Conservation (phyloP, 2,797 vertebrate species). For the Caiman crocodilus region DNA sequence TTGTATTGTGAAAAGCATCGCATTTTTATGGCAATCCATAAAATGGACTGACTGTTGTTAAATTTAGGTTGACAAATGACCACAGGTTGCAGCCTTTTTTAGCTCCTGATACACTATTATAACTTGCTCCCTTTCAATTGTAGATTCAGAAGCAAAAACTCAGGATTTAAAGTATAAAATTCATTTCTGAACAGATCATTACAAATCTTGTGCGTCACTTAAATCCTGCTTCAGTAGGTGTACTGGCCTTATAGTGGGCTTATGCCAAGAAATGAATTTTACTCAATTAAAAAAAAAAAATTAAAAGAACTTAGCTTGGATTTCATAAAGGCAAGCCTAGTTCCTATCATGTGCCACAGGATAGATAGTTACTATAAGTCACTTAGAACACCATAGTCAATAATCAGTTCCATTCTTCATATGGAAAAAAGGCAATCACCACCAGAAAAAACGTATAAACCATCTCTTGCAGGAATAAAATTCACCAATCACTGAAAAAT, state of each 20-base stretch:
- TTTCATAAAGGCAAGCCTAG: not conserved
- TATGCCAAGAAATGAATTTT: slow-evolving; percentile 26
- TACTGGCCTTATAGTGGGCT: not conserved
- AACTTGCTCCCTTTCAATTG: not conserved
- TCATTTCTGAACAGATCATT: no score
- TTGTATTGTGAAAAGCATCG: not conserved
- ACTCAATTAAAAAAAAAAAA: not conserved
- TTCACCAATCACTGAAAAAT: not conserved
- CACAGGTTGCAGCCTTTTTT: not conserved
- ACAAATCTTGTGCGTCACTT: no score
- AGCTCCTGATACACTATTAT: slow-evolving; percentile 1
- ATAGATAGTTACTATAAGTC: not conserved
- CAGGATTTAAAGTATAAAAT: no score
- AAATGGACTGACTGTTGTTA: not conserved
- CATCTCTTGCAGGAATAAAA: no score
- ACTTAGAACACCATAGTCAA: not conserved
- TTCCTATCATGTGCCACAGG: not conserved
- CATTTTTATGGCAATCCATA: not conserved
- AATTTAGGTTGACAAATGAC: not conserved
- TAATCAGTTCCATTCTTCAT: not conserved
- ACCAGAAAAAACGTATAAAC: not conserved
- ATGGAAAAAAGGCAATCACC: not conserved
- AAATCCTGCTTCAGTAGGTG: no score
- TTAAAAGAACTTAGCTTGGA: not conserved
- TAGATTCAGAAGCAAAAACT: not conserved